Base-by-base conservation (phyloP, 2,888 invertebrate species). In the Microctonus brassicae region DNA sequence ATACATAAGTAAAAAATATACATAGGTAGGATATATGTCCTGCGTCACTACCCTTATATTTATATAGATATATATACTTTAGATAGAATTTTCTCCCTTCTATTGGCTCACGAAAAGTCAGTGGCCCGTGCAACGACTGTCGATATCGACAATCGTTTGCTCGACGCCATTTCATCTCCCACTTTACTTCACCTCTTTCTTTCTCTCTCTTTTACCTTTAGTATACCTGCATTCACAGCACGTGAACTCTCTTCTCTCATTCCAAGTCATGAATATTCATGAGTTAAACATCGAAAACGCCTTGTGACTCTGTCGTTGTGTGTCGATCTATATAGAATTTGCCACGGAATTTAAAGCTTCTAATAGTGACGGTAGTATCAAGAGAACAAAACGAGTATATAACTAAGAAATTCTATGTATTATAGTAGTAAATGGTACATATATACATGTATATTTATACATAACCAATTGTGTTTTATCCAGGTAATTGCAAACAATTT, bases 181-280 rank as follows among this genome's bases (percentile, higher is more conserved):
- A 20, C 36, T 24, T 60, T 33, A 29, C 13, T 11, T 61, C 26
- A 11, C 22, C 26, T 42, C 63, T 64, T 24, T 5, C 52, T 34
- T 26, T 10, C 29, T 13, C 13, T 10, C 36, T 10, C 36, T 36
- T 10, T 36, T 10, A 1, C 36, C 6, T 36, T 36, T 36, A 29
- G 24, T 26, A 11, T 9, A 62, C 39, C 9, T 22, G 20, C 9
- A 39, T n/a, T 34, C 36, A 5, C 26, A n/a, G 17, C 24, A 62
- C 39, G 24, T 22, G 20, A 20, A 39, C 13, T 34, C 36, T 13
- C 26, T 62, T 42, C 42, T 39, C 36, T 47, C 52, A 29, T 64
- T 64, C 63, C 29, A 17, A n/a, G 24, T 58, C 71, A 72, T 77
- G 77, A 77, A 76, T 77, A 77, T 76, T 65, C 77, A 77, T 76